Percentiles rank a stretch among this genome's conserved stretches.
These are phyloP conservation scores for Petrocephalus sullivani DNA, from an alignment of 2,797 vertebrate genomes.

Conservation along the genomic window DNA sequence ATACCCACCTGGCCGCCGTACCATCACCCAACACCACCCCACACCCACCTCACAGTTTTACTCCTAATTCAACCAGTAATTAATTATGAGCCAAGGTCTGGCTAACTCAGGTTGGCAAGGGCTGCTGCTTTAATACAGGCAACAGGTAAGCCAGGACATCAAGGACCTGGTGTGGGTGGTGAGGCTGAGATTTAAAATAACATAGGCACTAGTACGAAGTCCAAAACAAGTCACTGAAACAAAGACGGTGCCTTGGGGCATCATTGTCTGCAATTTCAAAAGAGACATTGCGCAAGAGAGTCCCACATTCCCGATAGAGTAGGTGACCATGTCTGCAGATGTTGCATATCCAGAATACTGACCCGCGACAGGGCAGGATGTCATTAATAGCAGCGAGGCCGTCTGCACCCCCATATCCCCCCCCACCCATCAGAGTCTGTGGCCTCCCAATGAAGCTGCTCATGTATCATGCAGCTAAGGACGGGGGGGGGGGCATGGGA, in stretches of 20 bases:
- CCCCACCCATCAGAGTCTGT: not conserved
- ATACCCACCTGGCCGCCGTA: too few relatives aligned
- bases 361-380: slow-evolving; percentile 21
- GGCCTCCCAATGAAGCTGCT: slow-evolving; percentile 26
- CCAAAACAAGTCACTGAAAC: not conserved
- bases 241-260: not conserved
- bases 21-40: slow-evolving; percentile 6
- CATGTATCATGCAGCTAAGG: slow-evolving; percentile 36
- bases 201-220: not conserved
- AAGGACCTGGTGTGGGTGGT: not conserved
- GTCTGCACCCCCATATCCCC: slow-evolving; percentile 21
- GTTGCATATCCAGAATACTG: not conserved
- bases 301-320: not conserved
- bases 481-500: not conserved
- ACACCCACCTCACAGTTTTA: not conserved
- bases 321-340: not conserved
- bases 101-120: slow-evolving; percentile 49
- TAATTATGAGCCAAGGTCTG: slow-evolving; percentile 43
- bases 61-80: slow-evolving; percentile 30
- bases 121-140: slow-evolving; percentile 41
- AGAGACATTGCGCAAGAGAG: not conserved
- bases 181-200: not conserved
- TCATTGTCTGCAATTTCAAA: not conserved
- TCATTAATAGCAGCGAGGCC: slow-evolving; percentile 36
- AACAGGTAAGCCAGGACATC: too few relatives aligned